Base-by-base conservation (phyloP, 2,888 invertebrate genomes). In the Rhamnusium bicolor region DNA sequence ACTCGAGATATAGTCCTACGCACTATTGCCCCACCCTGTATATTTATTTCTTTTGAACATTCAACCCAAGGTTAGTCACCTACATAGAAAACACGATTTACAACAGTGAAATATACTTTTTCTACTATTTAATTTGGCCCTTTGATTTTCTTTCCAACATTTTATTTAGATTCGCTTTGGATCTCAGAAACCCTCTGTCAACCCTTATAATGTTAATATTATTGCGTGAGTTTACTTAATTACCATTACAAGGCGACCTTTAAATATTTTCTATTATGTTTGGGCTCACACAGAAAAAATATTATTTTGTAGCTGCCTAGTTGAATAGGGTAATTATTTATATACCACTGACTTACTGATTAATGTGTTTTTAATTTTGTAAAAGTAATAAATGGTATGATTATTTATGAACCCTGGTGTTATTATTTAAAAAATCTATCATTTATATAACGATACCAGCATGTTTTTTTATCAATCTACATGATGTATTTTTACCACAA, bases 121-220 rank as follows among this genome's bases (percentile, higher is more conserved):
- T 40, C 12, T n/a, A 40, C n/a, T n/a, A 40, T 51, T 51, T 5
- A 16, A 18, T 12, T 18, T 40, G 24, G 16, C 16, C 18, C 14
- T 63, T 63, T 27, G 51, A 49, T 27, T 32, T 32, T 54, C 32
- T 21, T 49, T 51, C n/a, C 29, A 19, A 7, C 18, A 46, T 46
- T 46, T 61, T 7, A n/a, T 46, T 46, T 16, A 10, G 7, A 46
- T 46, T 61, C 46, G 61, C 19, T 46, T 21, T 29, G 19, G 47
- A 24, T 51, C 29, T 53, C 32, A 32, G 16, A n/a, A 51, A 46
- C 56, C 56, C 27, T 46, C 40, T 29, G 67, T 46, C 56, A 56
- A 56, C 67, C 67, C 56, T 56, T 67, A 56, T 46, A 67, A 56
- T 67, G 67, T 56, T 46, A 56, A 67, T 67, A 56, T 56, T 67